Evolutionary conservation across 2,888 invertebrate species (phyloP).

Genomic region (Lycophotia porphyrea): DNA sequence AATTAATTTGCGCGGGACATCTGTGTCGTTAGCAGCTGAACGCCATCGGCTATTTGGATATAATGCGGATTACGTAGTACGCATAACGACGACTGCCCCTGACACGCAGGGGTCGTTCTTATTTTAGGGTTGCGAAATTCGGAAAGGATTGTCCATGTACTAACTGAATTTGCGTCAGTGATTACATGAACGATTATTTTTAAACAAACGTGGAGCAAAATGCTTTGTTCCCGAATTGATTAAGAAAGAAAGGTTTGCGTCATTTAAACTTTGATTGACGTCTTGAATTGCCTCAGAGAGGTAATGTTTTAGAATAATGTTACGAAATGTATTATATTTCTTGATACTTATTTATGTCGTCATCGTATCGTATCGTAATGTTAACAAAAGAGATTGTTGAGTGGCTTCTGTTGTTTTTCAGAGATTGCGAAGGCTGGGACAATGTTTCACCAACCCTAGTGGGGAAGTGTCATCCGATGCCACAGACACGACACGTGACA

Average conservation of each 20-base stretch:
- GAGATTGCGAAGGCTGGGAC: background rate
- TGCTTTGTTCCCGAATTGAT: constrained; percentile 16
- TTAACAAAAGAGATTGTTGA: background rate
- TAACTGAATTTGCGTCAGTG: constrained; percentile 42
- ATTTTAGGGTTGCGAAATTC: constrained; percentile 61
- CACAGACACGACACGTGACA: constrained; percentile 31
- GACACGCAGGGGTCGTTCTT: constrained; percentile 61
- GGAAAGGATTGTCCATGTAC: constrained; percentile 26
- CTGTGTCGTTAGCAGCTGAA: constrained; percentile 89
- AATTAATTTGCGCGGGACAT: constrained; percentile 90
- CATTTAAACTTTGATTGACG: constrained; percentile 50
- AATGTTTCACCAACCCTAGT: constrained; percentile 47
- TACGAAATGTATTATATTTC: constrained; percentile 35
- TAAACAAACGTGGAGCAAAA: constrained; percentile 17
- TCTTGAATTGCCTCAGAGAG: constrained; percentile 43
- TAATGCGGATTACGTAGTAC: constrained; percentile 84
- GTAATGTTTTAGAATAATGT: constrained; percentile 28
- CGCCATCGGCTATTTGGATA: constrained; percentile 78
- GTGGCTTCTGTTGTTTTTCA: constrained; percentile 8
- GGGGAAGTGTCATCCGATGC: constrained; percentile 19
- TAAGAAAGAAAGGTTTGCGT: constrained; percentile 38
- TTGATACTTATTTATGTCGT: constrained; percentile 6
- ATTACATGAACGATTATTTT: constrained; percentile 46
- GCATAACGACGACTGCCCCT: constrained; percentile 70
- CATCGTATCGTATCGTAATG: constrained; percentile 15